Evolutionary conservation across 2,888 invertebrate genomes (phyloP), one percentile per base, ranked within the genome.

Genomic region (Herminia tarsipennalis): DNA sequence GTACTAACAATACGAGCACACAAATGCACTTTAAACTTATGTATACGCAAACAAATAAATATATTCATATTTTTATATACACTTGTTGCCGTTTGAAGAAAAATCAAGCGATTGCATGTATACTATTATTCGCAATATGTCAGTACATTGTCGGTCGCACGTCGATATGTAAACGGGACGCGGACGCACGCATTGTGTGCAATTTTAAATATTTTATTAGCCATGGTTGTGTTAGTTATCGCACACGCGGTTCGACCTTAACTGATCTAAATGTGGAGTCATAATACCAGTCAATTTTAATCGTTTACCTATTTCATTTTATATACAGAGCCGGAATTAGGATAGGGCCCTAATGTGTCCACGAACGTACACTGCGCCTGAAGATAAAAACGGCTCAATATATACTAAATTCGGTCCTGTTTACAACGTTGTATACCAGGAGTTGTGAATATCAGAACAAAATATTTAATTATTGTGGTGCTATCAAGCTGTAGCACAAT

Each of bases 381-480:
- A 5, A 6, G n/a, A 4, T 28, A 3, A 17, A 27, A 9, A 30
- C 10, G 12, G 13, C 24, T 30, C 8, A 24, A 17, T 27, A 33
- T 4, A 10, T 33, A 21, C 21, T 27, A 12, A 24, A 20, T 36
- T 47, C 34, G 42, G 40, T 37, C 33, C 45, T 55, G 39, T 16
- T 25, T 39, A 46, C 38, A 43, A 42, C 48, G 39, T n/a, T n/a
- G 33, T 47, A 30, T 25, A 36, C 45, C 56, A 44, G 76, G 81
- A 79, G 81, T 82, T 86, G 82, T 83, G 83, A 86, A 81, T 84
- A 79, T 81, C 80, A 76, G 76, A 81, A 78, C 75, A 70, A 78
- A 75, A 68, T 79, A 72, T 82, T 81, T 72, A 79, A 73, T 77
- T 77, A 73, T 63, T 58, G 70, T 73, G 87, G 88, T 88, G 89